Evolutionary conservation across 1,140 invertebrate species (phyloP).

Genomic region (Bombus waltoni): DNA sequence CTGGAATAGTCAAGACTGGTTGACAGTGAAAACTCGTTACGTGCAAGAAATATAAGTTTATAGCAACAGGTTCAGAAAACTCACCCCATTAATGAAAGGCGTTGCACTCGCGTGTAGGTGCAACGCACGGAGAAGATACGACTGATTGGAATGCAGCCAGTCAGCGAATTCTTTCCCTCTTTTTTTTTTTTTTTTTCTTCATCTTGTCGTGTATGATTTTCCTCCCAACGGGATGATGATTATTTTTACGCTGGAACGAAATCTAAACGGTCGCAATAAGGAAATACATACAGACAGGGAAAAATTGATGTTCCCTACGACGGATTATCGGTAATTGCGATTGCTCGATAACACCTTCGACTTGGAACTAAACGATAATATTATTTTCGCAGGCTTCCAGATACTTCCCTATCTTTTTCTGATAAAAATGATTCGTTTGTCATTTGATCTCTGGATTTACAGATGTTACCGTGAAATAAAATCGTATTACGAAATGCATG

Average conservation of each 20-base stretch:
- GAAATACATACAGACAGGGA: no score
- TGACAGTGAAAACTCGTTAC: slow-evolving; percentile 47
- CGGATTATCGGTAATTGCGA: neutral
- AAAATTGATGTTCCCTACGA: neutral
- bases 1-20: slow-evolving; percentile 23
- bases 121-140: slow-evolving; percentile 41
- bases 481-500: neutral
- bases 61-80: slow-evolving; percentile 54
- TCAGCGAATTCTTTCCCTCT: neutral
- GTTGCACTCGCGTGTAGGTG: slow-evolving; percentile 41
- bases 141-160: slow-evolving; percentile 44
- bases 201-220: neutral
- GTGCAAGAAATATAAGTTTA: slow-evolving; percentile 43
- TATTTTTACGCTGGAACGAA: neutral
- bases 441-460: no score
- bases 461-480: neutral
- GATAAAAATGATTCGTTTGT: no score
- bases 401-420: neutral
- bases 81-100: slow-evolving; percentile 45
- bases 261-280: neutral
- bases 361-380: neutral
- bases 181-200: neutral
- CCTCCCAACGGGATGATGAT: neutral
- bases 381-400: neutral
- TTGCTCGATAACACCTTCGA: neutral